Percentiles rank a stretch among this genome's conserved stretches.
phyloP scores from a whole-genome alignment of 2,888 invertebrate genomes.

The Adela reaumurella region DNA sequence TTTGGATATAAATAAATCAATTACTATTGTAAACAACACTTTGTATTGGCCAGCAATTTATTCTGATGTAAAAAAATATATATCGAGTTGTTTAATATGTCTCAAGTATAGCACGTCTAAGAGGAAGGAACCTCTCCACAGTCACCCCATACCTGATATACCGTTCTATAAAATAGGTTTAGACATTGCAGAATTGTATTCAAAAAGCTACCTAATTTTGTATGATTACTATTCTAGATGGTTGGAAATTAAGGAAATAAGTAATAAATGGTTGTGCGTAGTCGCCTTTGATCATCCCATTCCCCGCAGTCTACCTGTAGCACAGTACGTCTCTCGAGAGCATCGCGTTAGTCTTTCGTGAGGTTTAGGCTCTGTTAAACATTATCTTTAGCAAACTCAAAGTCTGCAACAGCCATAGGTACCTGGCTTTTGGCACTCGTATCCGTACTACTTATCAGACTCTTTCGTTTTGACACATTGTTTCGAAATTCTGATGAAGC shows the following conservation, averaged over 20 bases:
- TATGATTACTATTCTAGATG: slow-evolving; percentile 14
- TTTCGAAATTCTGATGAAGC: too few species aligned
- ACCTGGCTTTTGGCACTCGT: too few species aligned
- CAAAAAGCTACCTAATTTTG: slow-evolving; percentile 13
- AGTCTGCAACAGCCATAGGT: too few species aligned
- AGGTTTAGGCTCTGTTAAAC: not conserved
- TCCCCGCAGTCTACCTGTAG: not conserved
- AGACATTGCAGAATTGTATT: slow-evolving; percentile 17
- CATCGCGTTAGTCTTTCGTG: not conserved
- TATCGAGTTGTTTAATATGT: slow-evolving; percentile 11
- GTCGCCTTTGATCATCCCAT: not conserved
- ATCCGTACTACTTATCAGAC: too few species aligned
- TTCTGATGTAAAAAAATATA: slow-evolving; percentile 11
- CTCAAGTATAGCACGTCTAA: slow-evolving; percentile 10
- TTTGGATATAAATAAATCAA: slow-evolving; percentile 16
- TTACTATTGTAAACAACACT: slow-evolving; percentile 13
- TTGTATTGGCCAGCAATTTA: slow-evolving; percentile 15
- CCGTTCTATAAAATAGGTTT: slow-evolving; percentile 17
- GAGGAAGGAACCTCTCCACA: slow-evolving; percentile 9
- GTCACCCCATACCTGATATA: slow-evolving; percentile 15
- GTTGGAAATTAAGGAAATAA: slow-evolving; percentile 11
- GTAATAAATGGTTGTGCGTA: slow-evolving; percentile 4
- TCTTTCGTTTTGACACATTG: too few species aligned
- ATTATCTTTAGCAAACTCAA: not conserved
- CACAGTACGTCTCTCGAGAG: not conserved